Evolutionary conservation across 2,113 vertebrate species (phyloP), one percentile per base, ranked within the genome.

Genomic region (Nesogale talazaci): DNA sequence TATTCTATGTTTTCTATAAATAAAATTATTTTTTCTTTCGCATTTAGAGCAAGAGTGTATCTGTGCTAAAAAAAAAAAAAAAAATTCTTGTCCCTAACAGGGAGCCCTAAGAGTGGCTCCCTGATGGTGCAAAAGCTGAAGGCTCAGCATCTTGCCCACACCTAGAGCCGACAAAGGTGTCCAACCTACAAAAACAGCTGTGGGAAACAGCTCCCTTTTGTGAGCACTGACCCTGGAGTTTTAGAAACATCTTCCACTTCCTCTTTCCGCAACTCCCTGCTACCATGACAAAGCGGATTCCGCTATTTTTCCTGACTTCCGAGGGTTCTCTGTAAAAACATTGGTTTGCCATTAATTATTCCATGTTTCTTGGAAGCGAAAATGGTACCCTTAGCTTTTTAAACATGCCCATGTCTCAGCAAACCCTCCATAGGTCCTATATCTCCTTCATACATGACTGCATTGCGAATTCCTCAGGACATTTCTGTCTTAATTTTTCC

Each of bases 241-340:
- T 83, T 76, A 89, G 52, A 19, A 36, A 70, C 9, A 52, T 31
- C 6, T 7, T 94, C 75, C 0, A 27, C 40, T 88, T 91, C n/a
- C 83, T 86, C n/a, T 61, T 83, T 82, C 7, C 69, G 40, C 69
- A 67, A 25, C 22, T 87, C 29, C 59, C 56, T 92, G 20, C 4
- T 82, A 34, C 57, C 40, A 89, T 93, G 23, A 75, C 7, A 94
- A 80, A 59, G 59, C 72, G 80, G 67, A 80, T 88, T 90, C 86
- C 38, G 88, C 16, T 46, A 76, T 84, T 94, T 81, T 90, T 57
- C 61, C 38, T 90, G 65, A 6, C 40, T 92, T 92, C 61, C 83
- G n/a, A 83, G 65, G 56, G 57, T 90, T 75, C 25, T 79, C 34
- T 93, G 1, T 10, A 83, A 72, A 56, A 76, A 63, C 65, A 88